These are phyloP conservation scores for Caenorhabditis virilis DNA, from an alignment of 2,888 invertebrate genomes.

Conservation along the genomic window DNA sequence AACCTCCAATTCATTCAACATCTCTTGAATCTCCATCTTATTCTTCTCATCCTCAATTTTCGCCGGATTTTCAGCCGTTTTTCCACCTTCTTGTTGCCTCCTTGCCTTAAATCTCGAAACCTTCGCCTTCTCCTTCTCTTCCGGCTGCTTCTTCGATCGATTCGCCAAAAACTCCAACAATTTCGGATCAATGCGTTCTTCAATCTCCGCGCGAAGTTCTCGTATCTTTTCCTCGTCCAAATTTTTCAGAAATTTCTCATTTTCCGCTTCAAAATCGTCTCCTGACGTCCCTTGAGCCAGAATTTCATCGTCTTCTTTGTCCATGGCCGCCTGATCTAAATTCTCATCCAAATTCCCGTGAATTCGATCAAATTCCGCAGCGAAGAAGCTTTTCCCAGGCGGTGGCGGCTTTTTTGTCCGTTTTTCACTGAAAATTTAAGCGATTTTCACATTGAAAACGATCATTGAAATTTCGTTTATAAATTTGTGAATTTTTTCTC, in stretches of 20 bases:
- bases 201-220: slow-evolving; percentile 45
- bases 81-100: slow-evolving; percentile 6
- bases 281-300: slow-evolving; percentile 4
- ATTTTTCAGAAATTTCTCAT: slow-evolving; percentile 28
- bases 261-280: slow-evolving; percentile 23
- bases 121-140: slow-evolving; percentile 14
- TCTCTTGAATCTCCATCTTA: slow-evolving; percentile 40
- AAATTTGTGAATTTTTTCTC: no score
- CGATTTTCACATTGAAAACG: not conserved
- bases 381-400: slow-evolving; percentile 58
- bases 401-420: no score
- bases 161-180: slow-evolving; percentile 49
- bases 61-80: not conserved
- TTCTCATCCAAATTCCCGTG: slow-evolving; percentile 41
- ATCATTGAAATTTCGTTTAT: not conserved
- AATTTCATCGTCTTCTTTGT: slow-evolving; percentile 9
- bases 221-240: slow-evolving; percentile 50
- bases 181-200: slow-evolving; percentile 51
- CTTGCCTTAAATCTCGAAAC: slow-evolving; percentile 32
- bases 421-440: not conserved
- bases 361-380: slow-evolving; percentile 57
- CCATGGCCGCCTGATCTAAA: slow-evolving; percentile 15
- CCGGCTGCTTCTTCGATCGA: slow-evolving; percentile 31
- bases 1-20: slow-evolving; percentile 62
- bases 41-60: slow-evolving; percentile 1